Base-by-base conservation (phyloP, 2,797 vertebrate species). In the Peromyscus aztecus region DNA sequence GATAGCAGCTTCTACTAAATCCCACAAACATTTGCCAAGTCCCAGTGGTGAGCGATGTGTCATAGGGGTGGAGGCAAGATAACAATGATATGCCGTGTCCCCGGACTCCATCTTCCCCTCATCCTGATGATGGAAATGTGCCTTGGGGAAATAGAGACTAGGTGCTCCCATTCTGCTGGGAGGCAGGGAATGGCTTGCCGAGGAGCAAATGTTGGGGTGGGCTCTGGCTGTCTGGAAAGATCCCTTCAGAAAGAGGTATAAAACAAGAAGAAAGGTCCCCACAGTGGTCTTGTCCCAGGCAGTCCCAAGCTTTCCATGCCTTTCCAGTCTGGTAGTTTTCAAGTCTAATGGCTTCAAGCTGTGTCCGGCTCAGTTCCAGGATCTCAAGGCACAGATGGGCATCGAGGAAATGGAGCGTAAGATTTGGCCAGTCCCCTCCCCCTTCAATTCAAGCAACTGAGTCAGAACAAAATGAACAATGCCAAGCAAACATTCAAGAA, bases 381-480 rank as follows among this genome's bases (percentile, higher is more conserved):
- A 71, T 90, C 78, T 83, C 69, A 40, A n/a, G 76, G 75, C 85
- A 91, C 19, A 94, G 78, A 94, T 49, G 73, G 90, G 24, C 57
- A 31, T 34, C 1, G 19, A 83, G 4, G n/a, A 57, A n/a, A 59
- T 10, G 31, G 57, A 95, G 59, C 52, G 46, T 40, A 3, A 34
- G 49, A 55, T 88, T 89, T 59, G 10, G 43, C 85, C 43, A 7
- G 69, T 71, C 49, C 12, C 61, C 82, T 34, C 43, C 69, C 37
- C 37, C 55, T 71, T 94, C 57, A 69, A 46, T 59, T n/a, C 29
- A 43, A 95, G 43, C 85, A 93, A 52, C 67, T 75, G 77, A 93
- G 55, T 85, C 69, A 86, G 81, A 96, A 85, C 43, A 84, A 84
- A 77, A 82, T 0, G 11, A 88, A 63, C 67, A 78, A 31, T 11